Conservation (phyloP, 2,888 invertebrate species). For the Heliconius erato region DNA sequence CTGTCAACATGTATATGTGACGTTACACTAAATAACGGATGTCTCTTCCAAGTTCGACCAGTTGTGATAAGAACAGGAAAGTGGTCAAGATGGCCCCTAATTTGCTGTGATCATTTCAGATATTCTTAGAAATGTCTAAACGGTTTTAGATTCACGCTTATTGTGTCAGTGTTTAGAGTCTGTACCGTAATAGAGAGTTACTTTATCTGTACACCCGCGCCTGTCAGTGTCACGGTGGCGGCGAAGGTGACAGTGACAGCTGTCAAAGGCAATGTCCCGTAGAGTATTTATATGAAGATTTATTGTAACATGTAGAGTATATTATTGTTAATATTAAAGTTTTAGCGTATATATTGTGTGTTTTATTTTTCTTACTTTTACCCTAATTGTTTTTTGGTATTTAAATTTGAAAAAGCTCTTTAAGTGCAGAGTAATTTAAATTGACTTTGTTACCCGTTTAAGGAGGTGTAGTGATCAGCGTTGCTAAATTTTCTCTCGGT, state of each 20-base stretch:
- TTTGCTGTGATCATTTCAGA: slow-evolving; percentile 31
- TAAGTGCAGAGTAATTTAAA: no score
- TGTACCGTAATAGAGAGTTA: slow-evolving; percentile 38
- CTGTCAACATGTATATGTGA: neutral
- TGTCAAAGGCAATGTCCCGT: slow-evolving; percentile 58
- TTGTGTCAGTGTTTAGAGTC: slow-evolving; percentile 47
- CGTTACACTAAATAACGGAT: neutral
- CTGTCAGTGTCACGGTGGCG: slow-evolving; percentile 44
- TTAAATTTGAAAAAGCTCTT: no score
- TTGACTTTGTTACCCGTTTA: no score
- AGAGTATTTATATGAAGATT: slow-evolving; percentile 75
- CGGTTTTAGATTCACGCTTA: slow-evolving; percentile 48
- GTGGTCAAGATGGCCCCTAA: neutral
- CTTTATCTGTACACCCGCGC: slow-evolving; percentile 47
- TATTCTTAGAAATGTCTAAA: slow-evolving; percentile 26
- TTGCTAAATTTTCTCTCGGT: no score
- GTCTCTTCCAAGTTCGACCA: no score
- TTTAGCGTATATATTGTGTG: slow-evolving; percentile 73
- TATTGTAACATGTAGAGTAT: slow-evolving; percentile 83
- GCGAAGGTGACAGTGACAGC: slow-evolving; percentile 46
- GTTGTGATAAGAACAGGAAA: no score
- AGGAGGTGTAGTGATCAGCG: no score
- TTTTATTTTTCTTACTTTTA: slow-evolving; percentile 64
- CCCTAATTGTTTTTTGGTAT: neutral
- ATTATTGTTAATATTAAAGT: slow-evolving; percentile 85